Evolutionary conservation across 2,888 invertebrate species (phyloP).

Genomic region (Leptopilina drosophilae): DNA sequence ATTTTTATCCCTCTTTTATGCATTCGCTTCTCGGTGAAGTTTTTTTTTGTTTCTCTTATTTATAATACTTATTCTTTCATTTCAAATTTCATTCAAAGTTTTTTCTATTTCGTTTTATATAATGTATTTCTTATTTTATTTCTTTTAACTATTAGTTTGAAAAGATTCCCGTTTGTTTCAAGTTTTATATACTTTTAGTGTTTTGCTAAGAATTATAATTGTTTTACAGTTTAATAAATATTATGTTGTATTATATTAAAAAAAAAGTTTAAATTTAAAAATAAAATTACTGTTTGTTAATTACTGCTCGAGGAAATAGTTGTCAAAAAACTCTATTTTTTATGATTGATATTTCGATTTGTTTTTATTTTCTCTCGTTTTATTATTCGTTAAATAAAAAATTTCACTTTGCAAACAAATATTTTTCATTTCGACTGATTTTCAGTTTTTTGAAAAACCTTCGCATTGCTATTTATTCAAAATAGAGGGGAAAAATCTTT

Average conservation of each 20-base stretch:
- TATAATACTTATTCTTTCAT: neutral
- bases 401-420: too few relatives aligned
- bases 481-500: too few relatives aligned
- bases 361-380: neutral
- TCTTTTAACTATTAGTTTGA: neutral
- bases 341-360: neutral
- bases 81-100: neutral
- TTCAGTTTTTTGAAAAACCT: too few relatives aligned
- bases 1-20: slow-evolving; percentile 1
- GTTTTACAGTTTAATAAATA: too few relatives aligned
- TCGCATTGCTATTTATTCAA: too few relatives aligned
- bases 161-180: neutral
- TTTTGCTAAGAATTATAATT: too few relatives aligned
- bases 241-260: too few relatives aligned
- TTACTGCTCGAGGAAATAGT: neutral
- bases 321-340: neutral
- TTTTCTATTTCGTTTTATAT: neutral
- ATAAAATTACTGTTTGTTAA: too few relatives aligned
- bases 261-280: too few relatives aligned
- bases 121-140: neutral
- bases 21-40: neutral
- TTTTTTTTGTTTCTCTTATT: neutral
- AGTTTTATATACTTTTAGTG: too few relatives aligned
- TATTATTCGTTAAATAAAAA: too few relatives aligned
- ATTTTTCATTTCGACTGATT: too few relatives aligned